phyloP scores from a whole-genome alignment of 2,113 vertebrate species.

The Myanophis thanlyinensis region DNA sequence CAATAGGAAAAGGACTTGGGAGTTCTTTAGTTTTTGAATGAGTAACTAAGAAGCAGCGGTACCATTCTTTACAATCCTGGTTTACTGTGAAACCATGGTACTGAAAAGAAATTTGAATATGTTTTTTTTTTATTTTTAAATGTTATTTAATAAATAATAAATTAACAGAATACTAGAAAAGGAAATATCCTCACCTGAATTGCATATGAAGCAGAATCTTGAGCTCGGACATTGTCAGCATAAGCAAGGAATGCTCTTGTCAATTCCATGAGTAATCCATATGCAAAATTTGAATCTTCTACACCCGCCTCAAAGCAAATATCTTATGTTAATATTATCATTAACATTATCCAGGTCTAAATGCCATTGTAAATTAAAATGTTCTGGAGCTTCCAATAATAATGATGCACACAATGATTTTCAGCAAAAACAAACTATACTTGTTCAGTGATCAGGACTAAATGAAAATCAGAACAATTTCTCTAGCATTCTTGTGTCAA shows the following conservation, averaged over 20 bases:
- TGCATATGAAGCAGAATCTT: conserved; percentile 95
- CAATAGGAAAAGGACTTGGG: neutral
- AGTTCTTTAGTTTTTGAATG: neutral
- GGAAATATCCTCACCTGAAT: conserved; percentile 82
- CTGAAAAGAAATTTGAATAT: neutral
- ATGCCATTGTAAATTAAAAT: neutral
- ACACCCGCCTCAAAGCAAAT: conserved; percentile 80
- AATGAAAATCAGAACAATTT: neutral
- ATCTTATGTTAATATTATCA: neutral
- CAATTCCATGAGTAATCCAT: conserved; percentile 88
- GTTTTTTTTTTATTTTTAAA: neutral
- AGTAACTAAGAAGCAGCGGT: neutral
- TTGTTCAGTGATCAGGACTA: neutral
- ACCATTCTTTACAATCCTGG: neutral
- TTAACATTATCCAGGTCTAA: neutral
- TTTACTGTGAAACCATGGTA: neutral
- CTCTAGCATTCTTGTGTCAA: neutral
- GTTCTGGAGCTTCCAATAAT: neutral
- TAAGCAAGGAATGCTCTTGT: conserved; percentile 94
- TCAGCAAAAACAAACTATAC: neutral
- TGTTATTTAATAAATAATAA: neutral
- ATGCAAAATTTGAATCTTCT: conserved; percentile 88
- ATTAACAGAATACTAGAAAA: neutral
- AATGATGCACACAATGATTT: neutral
- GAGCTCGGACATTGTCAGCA: conserved; percentile 93